These are phyloP conservation scores for Acanthornis magna DNA, from an alignment of 2,797 vertebrate species.

Conservation along the genomic window DNA sequence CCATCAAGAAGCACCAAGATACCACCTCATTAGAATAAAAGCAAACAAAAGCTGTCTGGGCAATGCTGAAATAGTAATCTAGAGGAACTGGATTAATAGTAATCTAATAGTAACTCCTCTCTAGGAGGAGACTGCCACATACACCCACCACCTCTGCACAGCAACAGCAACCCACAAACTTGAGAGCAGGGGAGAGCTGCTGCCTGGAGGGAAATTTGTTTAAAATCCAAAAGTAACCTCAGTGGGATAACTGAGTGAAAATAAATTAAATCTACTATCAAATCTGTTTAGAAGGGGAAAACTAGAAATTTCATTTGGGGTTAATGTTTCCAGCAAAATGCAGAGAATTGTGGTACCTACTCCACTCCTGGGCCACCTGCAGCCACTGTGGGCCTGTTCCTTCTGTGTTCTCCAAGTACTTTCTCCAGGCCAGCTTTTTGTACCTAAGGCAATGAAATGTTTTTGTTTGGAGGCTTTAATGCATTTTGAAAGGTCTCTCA, in stretches of 20 bases:
- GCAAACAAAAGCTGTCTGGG: neutral
- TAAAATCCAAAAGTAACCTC: neutral
- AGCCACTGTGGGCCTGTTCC: neutral
- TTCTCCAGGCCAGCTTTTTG: neutral
- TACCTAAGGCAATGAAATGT: neutral
- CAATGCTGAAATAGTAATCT: neutral
- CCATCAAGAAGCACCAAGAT: neutral
- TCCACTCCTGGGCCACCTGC: neutral
- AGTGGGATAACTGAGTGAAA: neutral
- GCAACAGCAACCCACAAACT: neutral
- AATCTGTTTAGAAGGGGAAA: neutral
- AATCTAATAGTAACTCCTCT: neutral
- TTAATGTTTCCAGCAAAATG: neutral
- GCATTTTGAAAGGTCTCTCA: neutral
- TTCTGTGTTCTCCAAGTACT: fast-evolving
- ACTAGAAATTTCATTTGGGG: neutral
- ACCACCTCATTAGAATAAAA: neutral
- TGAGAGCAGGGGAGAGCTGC: neutral
- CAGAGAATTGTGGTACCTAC: neutral
- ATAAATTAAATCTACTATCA: neutral
- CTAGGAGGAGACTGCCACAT: neutral
- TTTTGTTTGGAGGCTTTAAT: neutral
- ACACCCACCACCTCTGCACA: neutral
- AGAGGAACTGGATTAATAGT: neutral
- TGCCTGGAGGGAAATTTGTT: neutral